These are phyloP conservation scores for Diachasma alloeum DNA, from an alignment of 1,140 invertebrate species.

Conservation along the genomic window DNA sequence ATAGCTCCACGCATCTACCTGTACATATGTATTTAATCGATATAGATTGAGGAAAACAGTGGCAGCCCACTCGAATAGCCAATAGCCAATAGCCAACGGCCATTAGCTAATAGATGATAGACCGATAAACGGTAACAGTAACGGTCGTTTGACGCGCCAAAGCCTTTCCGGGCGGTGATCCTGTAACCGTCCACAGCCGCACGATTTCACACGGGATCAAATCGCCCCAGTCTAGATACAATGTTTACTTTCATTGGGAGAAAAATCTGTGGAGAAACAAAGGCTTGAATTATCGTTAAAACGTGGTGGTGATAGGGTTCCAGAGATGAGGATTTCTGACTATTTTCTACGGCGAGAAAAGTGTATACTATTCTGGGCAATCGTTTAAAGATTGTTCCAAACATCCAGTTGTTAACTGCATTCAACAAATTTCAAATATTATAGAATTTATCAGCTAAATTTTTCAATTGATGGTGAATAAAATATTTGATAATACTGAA, in stretches of 20 bases:
- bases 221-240: background rate
- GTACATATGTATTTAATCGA: background rate
- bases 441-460: too few species aligned
- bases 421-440: too few species aligned
- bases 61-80: background rate
- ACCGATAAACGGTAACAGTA: slow-evolving; percentile 9
- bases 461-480: too few species aligned
- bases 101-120: slow-evolving; percentile 11
- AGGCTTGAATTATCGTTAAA: background rate
- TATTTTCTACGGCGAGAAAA: too few species aligned
- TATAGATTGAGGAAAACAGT: background rate
- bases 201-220: slow-evolving; percentile 9
- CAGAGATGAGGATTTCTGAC: too few species aligned
- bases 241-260: background rate
- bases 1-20: background rate
- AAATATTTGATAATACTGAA: too few species aligned
- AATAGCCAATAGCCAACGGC: background rate
- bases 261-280: background rate
- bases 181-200: slow-evolving; percentile 8
- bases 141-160: slow-evolving; percentile 4
- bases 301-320: background rate
- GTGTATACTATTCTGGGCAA: too few species aligned
- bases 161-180: background rate
- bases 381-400: too few species aligned
- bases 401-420: too few species aligned